These are phyloP conservation scores for Planococcus citri DNA, from an alignment of 1,140 invertebrate genomes.

Conservation along the genomic window DNA sequence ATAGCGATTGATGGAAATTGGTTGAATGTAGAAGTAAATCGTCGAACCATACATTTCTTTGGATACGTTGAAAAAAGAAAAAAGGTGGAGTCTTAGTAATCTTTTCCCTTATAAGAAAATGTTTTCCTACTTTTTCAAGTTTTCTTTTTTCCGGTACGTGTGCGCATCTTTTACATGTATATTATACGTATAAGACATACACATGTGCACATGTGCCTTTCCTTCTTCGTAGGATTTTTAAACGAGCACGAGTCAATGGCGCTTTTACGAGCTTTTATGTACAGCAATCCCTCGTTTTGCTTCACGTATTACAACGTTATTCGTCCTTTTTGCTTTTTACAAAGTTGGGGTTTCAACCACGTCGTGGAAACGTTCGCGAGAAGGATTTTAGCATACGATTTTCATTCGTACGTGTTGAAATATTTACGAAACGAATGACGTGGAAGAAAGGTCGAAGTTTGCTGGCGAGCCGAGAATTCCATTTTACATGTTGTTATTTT, in stretches of 20 bases:
- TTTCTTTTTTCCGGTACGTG: neutral
- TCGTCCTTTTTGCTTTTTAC: no score
- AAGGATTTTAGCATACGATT: neutral
- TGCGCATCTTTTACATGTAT: neutral
- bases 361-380: no score
- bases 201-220: neutral
- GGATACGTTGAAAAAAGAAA: neutral
- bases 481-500: no score
- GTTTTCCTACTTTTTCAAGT: neutral
- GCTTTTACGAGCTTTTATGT: neutral
- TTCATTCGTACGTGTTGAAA: neutral
- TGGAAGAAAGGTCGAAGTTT: no score
- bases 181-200: neutral
- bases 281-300: neutral
- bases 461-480: no score
- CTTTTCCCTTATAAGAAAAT: conserved; percentile 7
- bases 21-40: neutral
- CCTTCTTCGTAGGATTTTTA: neutral
- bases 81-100: neutral
- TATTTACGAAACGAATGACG: no score
- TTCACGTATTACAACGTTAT: no score
- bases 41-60: neutral
- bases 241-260: neutral
- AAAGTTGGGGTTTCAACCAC: no score
- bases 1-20: neutral